These are phyloP conservation scores for Ephestia elutella DNA, from an alignment of 1,140 invertebrate genomes.

Conservation along the genomic window DNA sequence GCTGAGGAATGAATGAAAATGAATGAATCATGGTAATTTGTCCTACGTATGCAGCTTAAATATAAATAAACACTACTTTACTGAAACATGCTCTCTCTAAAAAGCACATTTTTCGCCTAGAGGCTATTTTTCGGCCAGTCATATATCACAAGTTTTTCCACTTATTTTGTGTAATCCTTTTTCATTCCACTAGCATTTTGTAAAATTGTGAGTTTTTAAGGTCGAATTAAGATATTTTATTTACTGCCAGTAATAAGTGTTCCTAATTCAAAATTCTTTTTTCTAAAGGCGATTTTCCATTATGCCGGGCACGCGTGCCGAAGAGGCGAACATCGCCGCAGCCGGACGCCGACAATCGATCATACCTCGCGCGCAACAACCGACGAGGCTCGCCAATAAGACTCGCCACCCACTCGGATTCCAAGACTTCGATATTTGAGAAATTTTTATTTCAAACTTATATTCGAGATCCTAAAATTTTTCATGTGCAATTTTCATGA, in stretches of 20 bases:
- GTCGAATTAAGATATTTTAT: not conserved
- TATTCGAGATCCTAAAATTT: too few relatives aligned
- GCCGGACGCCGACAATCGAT: constrained; percentile 42
- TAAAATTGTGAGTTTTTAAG: not conserved
- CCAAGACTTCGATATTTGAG: constrained; percentile 50
- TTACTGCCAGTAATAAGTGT: not conserved
- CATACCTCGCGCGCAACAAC: constrained; percentile 33
- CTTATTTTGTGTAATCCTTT: not conserved
- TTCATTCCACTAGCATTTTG: not conserved
- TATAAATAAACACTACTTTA: constrained; percentile 8
- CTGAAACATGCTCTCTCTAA: not conserved
- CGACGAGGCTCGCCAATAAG: constrained; percentile 26
- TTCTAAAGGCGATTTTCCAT: constrained; percentile 49
- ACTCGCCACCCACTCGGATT: constrained; percentile 39
- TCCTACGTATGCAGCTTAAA: too few relatives aligned
- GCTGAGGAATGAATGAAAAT: too few relatives aligned
- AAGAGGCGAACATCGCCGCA: constrained; percentile 17
- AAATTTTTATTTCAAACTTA: constrained; percentile 11
- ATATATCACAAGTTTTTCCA: not conserved
- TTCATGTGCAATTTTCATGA: too few relatives aligned
- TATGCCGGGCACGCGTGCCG: constrained; percentile 44
- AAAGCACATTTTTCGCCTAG: not conserved
- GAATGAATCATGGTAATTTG: too few relatives aligned
- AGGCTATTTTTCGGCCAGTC: not conserved
- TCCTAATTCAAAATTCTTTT: not conserved